Percentiles rank a stretch among this genome's conserved stretches.
These are phyloP conservation scores for Phaetusa simplex DNA, from an alignment of 2,113 vertebrate species.

Conservation along the genomic window DNA sequence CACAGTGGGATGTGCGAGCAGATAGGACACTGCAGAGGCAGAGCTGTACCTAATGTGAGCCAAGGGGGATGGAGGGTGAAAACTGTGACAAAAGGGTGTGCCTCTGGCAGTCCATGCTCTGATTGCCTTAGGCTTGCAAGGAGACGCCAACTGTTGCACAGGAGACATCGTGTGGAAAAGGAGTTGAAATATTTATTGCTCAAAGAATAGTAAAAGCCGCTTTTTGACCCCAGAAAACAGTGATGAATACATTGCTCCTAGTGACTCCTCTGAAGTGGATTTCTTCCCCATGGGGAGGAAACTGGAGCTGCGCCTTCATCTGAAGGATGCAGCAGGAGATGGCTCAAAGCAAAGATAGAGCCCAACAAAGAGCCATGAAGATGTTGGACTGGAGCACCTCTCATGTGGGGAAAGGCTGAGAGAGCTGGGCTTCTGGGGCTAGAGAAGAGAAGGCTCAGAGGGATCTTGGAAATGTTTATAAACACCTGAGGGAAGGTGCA, in stretches of 20 bases:
- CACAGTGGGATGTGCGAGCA: not conserved
- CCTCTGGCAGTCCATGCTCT: not conserved
- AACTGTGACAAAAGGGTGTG: not conserved
- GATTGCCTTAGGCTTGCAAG: not conserved
- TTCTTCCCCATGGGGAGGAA: not conserved
- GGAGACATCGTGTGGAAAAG: not conserved
- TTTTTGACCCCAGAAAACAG: not conserved
- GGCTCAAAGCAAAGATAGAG: not conserved
- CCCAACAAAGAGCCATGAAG: too few relatives aligned
- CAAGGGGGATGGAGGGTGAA: not conserved
- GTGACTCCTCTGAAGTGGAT: not conserved
- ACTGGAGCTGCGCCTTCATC: not conserved
- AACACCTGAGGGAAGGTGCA: not conserved
- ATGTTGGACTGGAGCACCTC: too few relatives aligned
- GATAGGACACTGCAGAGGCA: not conserved
- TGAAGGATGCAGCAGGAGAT: not conserved
- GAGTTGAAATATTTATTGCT: not conserved
- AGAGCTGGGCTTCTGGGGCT: not conserved
- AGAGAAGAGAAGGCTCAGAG: not conserved
- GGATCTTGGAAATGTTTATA: not conserved
- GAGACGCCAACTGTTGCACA: not conserved
- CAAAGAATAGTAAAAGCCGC: not conserved
- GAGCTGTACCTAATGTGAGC: not conserved
- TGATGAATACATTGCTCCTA: not conserved
- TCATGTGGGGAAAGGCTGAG: not conserved